phyloP scores from a whole-genome alignment of 2,888 invertebrate species.

The Diploptera punctata region DNA sequence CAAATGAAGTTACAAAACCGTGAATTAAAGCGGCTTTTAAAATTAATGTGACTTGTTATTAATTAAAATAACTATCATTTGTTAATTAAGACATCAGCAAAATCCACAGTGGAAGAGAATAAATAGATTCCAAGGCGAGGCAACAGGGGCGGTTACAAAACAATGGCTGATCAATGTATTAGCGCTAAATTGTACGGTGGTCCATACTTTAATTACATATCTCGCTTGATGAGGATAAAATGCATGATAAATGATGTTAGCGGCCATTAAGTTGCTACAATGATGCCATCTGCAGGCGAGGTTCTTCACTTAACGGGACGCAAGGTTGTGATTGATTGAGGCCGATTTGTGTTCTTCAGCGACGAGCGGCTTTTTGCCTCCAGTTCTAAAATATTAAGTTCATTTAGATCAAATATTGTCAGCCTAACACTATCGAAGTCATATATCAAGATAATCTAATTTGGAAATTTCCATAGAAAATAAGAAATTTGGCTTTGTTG shows the following conservation, averaged over 20 bases:
- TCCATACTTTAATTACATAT: slow-evolving; percentile 10
- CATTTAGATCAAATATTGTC: too few species aligned
- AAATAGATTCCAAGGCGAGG: background rate
- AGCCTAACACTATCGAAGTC: too few species aligned
- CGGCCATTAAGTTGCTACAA: slow-evolving; percentile 1
- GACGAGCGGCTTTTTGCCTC: background rate
- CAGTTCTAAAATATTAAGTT: too few species aligned
- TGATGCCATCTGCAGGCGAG: slow-evolving; percentile 5
- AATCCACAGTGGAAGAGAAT: background rate
- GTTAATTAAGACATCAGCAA: slow-evolving; percentile 7
- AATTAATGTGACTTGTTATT: too few species aligned
- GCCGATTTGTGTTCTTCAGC: background rate
- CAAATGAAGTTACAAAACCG: too few species aligned
- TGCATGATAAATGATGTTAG: background rate
- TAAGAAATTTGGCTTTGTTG: too few species aligned
- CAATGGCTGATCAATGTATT: slow-evolving; percentile 8
- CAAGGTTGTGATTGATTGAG: background rate
- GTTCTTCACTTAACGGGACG: background rate
- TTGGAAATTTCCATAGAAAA: too few species aligned
- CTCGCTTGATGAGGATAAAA: background rate
- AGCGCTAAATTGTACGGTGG: background rate
- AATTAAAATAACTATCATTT: slow-evolving; percentile 1
- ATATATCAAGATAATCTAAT: too few species aligned
- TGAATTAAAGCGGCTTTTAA: too few species aligned
- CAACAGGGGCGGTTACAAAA: too few species aligned